phyloP scores from a whole-genome alignment of 2,113 vertebrate genomes.

The Callipepla californica region DNA sequence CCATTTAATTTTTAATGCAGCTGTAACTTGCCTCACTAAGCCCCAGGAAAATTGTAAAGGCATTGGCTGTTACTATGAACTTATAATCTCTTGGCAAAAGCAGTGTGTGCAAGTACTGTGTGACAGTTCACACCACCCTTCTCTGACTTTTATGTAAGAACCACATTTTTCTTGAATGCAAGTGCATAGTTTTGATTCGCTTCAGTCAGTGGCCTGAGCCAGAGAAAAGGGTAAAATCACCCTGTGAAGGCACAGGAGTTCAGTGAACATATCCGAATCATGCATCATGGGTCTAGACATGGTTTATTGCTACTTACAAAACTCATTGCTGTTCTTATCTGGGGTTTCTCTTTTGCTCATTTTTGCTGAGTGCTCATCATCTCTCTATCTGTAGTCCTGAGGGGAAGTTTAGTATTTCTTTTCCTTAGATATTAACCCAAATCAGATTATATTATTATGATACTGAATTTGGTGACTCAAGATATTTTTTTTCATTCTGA shows the following conservation, averaged over 20 bases:
- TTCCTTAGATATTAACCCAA: slow-evolving; percentile 41
- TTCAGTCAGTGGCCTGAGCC: background rate
- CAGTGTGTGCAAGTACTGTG: background rate
- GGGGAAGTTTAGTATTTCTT: background rate
- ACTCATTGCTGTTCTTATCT: background rate
- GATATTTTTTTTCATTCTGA: background rate
- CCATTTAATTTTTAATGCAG: slow-evolving; percentile 55
- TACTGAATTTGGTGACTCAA: background rate
- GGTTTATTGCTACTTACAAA: slow-evolving; percentile 10
- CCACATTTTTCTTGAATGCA: slow-evolving; percentile 5
- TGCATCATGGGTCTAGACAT: background rate
- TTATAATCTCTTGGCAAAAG: slow-evolving; percentile 42
- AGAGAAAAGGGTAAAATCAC: background rate
- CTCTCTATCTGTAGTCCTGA: background rate
- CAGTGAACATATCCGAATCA: background rate
- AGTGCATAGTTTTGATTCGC: background rate
- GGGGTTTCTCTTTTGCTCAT: background rate
- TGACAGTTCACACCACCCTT: background rate
- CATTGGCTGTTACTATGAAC: slow-evolving; percentile 23
- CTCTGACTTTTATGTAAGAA: slow-evolving; percentile 18
- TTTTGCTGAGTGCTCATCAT: slow-evolving; percentile 10
- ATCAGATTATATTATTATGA: background rate
- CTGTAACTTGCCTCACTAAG: slow-evolving; percentile 24
- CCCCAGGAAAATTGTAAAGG: slow-evolving; percentile 41
- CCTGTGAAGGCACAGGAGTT: background rate